Percentiles rank a stretch among this genome's conserved stretches.
Evolutionary conservation across 2,113 vertebrate genomes (phyloP).

Genomic region (Litocranius walleri): DNA sequence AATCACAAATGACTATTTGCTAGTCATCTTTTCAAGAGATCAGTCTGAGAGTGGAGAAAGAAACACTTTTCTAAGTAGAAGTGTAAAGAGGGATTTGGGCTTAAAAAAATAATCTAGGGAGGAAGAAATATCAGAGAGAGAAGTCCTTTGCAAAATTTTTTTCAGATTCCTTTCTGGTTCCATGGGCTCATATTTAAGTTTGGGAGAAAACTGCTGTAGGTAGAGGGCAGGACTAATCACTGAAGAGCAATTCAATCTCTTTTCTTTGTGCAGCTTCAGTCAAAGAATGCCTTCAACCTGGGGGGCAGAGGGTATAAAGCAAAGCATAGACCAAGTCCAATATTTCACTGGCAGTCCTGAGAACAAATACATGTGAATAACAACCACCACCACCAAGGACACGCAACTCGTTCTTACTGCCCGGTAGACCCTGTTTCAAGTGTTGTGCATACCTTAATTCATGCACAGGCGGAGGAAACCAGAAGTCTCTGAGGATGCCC

Average conservation of each 20-base stretch:
- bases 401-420: accelerated
- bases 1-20: background rate
- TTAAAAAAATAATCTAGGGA: background rate
- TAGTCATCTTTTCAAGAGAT: background rate
- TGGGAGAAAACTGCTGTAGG: background rate
- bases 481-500: background rate
- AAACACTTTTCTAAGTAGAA: background rate
- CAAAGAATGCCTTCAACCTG: background rate
- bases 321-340: background rate
- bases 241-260: background rate
- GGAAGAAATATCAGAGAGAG: background rate
- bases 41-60: background rate
- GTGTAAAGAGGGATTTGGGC: background rate
- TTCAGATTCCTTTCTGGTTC: background rate
- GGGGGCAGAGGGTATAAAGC: background rate
- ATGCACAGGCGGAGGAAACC: background rate
- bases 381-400: too few relatives aligned
- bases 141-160: background rate
- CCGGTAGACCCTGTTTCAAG: background rate
- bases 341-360: background rate
- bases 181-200: background rate
- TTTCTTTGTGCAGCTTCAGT: background rate
- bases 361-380: background rate
- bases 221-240: background rate
- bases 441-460: background rate